Conservation (phyloP, 2,888 invertebrate genomes). For the Hyppa rectilinea region DNA sequence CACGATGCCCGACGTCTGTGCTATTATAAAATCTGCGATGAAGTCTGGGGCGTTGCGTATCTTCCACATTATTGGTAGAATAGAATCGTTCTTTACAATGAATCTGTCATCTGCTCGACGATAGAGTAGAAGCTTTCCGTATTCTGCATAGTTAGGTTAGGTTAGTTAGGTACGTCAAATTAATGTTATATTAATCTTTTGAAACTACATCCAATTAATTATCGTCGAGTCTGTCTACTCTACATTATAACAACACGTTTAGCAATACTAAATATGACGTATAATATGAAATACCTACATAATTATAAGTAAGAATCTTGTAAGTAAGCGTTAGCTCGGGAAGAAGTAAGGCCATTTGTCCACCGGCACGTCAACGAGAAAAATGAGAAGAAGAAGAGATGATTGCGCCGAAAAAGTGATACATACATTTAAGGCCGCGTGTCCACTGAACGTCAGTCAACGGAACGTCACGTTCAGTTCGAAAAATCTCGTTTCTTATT, state of each 20-base stretch:
- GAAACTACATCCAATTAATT: neutral
- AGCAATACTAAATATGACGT: neutral
- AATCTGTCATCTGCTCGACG: slow-evolving; percentile 86
- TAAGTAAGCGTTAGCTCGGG: no score
- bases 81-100: slow-evolving; percentile 90
- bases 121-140: slow-evolving; percentile 90
- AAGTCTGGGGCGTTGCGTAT: slow-evolving; percentile 84
- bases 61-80: slow-evolving; percentile 90
- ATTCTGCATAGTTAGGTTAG: slow-evolving; percentile 71
- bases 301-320: neutral
- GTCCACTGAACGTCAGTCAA: no score
- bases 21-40: slow-evolving; percentile 86
- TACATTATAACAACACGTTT: neutral
- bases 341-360: no score
- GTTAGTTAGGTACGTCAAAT: neutral
- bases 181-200: neutral
- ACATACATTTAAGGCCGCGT: no score
- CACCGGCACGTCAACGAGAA: no score
- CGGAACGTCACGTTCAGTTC: no score
- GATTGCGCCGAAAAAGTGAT: no score
- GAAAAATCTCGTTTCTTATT: no score
- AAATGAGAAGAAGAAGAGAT: no score
- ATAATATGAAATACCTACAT: neutral
- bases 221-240: neutral
- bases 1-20: slow-evolving; percentile 83